A percentile compares a stretch with the other conserved stretches of the same genome.
phyloP scores from a whole-genome alignment of 2,888 invertebrate species.

The Notodonta dromedarius region DNA sequence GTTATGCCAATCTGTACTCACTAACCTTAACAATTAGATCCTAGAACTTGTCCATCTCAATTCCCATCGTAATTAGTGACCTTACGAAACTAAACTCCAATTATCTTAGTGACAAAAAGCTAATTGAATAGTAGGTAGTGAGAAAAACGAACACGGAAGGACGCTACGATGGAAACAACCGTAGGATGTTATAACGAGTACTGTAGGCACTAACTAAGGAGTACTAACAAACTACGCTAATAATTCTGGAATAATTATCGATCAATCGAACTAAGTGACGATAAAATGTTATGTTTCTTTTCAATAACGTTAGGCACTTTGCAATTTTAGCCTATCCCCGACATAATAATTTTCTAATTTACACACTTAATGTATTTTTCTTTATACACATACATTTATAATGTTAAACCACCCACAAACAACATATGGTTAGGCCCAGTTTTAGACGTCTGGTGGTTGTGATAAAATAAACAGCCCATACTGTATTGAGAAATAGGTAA shows the following conservation, averaged over 20 bases:
- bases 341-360: no score
- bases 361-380: no score
- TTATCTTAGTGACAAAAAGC: constrained; percentile 32
- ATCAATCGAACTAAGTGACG: constrained; percentile 10
- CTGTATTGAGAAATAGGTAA: background rate
- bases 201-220: constrained; percentile 3
- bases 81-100: constrained; percentile 30
- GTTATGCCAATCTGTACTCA: no score
- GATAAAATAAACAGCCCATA: background rate
- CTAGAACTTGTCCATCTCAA: constrained; percentile 19
- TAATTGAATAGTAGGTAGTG: constrained; percentile 26
- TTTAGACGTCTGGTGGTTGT: background rate
- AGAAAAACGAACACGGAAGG: constrained; percentile 37
- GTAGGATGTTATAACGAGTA: constrained; percentile 24
- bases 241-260: constrained; percentile 15
- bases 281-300: background rate
- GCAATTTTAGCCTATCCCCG: no score
- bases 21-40: no score
- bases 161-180: constrained; percentile 34
- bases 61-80: constrained; percentile 35
- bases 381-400: no score
- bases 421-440: background rate
- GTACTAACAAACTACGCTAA: constrained; percentile 13
- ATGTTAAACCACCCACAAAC: no score
- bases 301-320: background rate